Percentiles rank a stretch among this genome's conserved stretches.
Conservation (phyloP, 2,797 vertebrate species). For the Champsocephalus esox region DNA sequence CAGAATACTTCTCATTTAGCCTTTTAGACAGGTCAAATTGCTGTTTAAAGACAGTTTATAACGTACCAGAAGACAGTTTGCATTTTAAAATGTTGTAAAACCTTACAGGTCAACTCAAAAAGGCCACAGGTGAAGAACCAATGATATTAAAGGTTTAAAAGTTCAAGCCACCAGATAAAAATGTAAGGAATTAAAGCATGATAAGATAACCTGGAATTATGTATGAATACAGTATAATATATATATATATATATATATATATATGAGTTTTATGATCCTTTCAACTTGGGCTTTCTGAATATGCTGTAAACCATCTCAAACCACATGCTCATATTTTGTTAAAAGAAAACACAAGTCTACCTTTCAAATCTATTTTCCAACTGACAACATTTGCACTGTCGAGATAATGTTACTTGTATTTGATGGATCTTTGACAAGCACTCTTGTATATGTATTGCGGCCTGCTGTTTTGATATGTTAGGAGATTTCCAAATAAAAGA, state of each 20-base stretch:
- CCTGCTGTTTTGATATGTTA: conserved; percentile 51
- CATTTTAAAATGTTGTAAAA: conserved; percentile 18
- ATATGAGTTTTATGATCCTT: conserved; percentile 37
- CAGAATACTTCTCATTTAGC: neutral
- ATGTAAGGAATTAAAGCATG: conserved; percentile 15
- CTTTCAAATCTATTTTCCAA: conserved; percentile 40
- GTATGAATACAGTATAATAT: conserved; percentile 30
- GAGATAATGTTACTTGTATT: conserved; percentile 41
- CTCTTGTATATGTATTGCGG: conserved; percentile 42
- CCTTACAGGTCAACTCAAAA: neutral
- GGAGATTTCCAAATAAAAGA: conserved; percentile 41
- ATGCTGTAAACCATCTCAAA: conserved; percentile 53
- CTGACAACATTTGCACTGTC: conserved; percentile 52
- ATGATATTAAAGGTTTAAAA: conserved; percentile 12
- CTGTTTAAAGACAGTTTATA: conserved; percentile 4
- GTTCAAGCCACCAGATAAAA: conserved; percentile 27
- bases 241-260: conserved; percentile 5
- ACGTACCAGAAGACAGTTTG: conserved; percentile 1
- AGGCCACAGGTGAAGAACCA: neutral
- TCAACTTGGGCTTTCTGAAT: conserved; percentile 45
- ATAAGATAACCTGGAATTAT: conserved; percentile 39
- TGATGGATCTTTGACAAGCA: conserved; percentile 45
- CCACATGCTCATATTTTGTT: conserved; percentile 41
- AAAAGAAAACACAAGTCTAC: conserved; percentile 27
- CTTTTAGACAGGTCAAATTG: neutral